phyloP scores from a whole-genome alignment of 1,140 invertebrate species.

The Anoplolepis gracilipes region DNA sequence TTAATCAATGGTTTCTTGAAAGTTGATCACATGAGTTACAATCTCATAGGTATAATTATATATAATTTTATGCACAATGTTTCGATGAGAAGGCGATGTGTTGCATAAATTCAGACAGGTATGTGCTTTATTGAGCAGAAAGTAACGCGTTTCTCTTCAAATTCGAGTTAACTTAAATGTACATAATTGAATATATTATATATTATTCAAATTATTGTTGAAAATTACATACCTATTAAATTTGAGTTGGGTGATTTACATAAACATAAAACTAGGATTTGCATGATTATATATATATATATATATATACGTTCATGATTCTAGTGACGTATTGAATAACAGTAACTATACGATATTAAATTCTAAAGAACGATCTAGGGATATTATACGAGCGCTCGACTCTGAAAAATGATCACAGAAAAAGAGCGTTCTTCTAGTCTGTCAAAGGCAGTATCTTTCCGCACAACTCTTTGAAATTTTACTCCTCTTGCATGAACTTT shows the following conservation, averaged over 20 bases:
- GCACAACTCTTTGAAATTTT: constrained; percentile 33
- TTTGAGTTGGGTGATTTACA: background rate
- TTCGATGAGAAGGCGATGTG: background rate
- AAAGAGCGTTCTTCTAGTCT: constrained; percentile 30
- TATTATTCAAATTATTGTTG: constrained; percentile 30
- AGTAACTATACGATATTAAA: constrained; percentile 52
- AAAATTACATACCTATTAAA: background rate
- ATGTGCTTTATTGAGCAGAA: constrained; percentile 35
- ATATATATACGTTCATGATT: background rate
- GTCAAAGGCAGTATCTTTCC: constrained; percentile 19
- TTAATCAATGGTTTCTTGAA: constrained; percentile 36
- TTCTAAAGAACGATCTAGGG: constrained; percentile 35
- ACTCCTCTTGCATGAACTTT: constrained; percentile 12
- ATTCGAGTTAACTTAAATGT: background rate
- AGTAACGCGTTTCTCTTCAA: background rate
- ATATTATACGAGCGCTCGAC: constrained; percentile 30
- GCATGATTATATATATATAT: background rate
- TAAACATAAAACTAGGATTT: too few species aligned
- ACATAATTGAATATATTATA: background rate
- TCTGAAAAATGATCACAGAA: constrained; percentile 40
- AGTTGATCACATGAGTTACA: constrained; percentile 11
- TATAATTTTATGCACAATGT: constrained; percentile 23
- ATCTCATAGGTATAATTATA: constrained; percentile 28
- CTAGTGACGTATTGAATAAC: constrained; percentile 13
- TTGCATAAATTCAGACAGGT: constrained; percentile 14